Percentiles rank a stretch among this genome's conserved stretches.
Conservation (phyloP, 2,888 invertebrate species). For the Germaria angustata region DNA sequence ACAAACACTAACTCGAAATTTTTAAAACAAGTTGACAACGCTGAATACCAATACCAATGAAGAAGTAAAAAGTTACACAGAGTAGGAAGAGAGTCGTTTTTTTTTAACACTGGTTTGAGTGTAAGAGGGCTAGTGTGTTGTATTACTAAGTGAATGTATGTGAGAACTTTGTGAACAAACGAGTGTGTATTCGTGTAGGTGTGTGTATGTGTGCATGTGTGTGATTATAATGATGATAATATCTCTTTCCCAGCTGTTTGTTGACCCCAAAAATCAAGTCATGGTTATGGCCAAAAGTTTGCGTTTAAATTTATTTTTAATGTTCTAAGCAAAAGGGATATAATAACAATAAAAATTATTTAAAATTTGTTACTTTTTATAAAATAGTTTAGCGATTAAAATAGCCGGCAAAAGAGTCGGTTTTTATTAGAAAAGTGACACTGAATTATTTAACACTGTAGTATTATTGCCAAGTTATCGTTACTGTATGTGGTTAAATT, state of each 20-base stretch:
- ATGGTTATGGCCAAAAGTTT: constrained; percentile 77
- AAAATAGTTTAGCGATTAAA: neutral
- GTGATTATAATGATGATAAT: constrained; percentile 1
- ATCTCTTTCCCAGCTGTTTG: constrained; percentile 78
- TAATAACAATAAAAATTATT: neutral
- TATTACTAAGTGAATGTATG: constrained; percentile 11
- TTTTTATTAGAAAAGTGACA: neutral
- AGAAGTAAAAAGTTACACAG: neutral
- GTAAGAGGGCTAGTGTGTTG: neutral
- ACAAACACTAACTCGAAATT: no score
- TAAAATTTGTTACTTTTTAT: neutral
- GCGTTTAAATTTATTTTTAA: neutral
- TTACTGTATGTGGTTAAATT: neutral
- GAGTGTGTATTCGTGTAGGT: neutral
- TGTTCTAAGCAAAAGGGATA: constrained; percentile 7
- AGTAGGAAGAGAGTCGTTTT: neutral
- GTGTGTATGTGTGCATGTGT: neutral
- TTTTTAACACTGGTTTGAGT: neutral
- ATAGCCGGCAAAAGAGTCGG: neutral
- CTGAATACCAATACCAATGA: neutral
- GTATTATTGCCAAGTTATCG: neutral
- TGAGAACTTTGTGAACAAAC: constrained; percentile 5
- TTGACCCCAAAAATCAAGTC: constrained; percentile 79
- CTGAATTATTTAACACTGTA: neutral
- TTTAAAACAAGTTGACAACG: no score